Percentiles rank a stretch among this genome's conserved stretches.
phyloP scores from a whole-genome alignment of 1,140 invertebrate genomes.

The Vanessa atalanta region DNA sequence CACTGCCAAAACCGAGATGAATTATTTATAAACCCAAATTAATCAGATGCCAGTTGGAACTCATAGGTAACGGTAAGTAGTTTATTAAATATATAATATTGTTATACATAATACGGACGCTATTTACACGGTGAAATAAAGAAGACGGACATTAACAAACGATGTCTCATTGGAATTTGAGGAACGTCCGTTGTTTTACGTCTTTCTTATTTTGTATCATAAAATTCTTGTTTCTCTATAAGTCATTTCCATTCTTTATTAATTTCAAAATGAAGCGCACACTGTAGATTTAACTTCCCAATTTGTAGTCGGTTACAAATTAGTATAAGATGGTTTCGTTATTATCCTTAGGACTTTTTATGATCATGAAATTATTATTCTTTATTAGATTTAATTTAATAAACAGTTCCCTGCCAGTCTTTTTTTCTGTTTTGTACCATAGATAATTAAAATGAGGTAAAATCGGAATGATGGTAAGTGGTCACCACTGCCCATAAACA shows the following conservation, averaged over 20 bases:
- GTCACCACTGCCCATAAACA: too few species aligned
- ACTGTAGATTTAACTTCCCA: constrained; percentile 4
- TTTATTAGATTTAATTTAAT: too few species aligned
- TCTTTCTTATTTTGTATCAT: constrained; percentile 13
- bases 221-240: constrained; percentile 8
- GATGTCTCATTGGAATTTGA: constrained; percentile 3
- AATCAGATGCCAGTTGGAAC: too few species aligned
- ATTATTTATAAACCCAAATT: too few species aligned
- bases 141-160: not conserved
- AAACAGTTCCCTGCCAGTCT: too few species aligned
- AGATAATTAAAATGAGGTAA: too few species aligned
- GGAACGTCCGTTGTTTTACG: constrained; percentile 5
- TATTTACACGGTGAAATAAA: not conserved
- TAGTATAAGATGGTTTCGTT: too few species aligned
- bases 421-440: too few species aligned
- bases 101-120: not conserved
- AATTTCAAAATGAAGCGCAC: not conserved
- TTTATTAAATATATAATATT: not conserved
- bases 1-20: too few species aligned
- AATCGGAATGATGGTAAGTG: too few species aligned
- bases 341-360: too few species aligned
- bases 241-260: constrained; percentile 10
- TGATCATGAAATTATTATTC: too few species aligned
- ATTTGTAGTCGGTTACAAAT: not conserved
- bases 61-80: not conserved